Conservation (phyloP, 2,113 vertebrate species). For the Phalacrocorax carbo region DNA sequence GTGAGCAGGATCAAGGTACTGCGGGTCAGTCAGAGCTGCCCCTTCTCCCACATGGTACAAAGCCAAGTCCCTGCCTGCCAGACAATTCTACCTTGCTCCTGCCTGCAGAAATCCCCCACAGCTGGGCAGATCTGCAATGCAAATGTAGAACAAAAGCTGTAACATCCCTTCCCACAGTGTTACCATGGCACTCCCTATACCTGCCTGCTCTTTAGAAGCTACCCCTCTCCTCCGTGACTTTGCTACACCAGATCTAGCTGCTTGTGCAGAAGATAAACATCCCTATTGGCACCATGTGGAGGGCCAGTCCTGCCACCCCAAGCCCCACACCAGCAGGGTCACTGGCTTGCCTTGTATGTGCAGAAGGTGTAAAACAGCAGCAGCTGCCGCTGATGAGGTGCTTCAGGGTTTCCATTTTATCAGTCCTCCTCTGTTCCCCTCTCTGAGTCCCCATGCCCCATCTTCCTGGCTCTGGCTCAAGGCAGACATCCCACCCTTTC, state of each 20-base stretch:
- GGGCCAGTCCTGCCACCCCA: background rate
- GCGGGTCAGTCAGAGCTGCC: background rate
- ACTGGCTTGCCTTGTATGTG: too few relatives aligned
- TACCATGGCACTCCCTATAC: constrained; percentile 34
- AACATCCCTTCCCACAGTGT: constrained; percentile 6
- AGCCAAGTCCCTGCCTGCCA: background rate
- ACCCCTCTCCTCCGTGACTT: background rate
- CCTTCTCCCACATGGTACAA: background rate
- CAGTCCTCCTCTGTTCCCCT: accelerated
- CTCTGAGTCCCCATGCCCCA: background rate
- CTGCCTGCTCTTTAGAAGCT: background rate
- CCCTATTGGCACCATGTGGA: background rate
- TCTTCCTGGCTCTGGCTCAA: background rate
- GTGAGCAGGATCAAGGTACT: background rate
- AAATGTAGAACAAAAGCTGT: constrained; percentile 1
- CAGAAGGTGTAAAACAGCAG: background rate
- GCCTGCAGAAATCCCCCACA: background rate
- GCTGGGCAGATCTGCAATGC: constrained; percentile 27
- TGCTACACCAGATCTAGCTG: background rate
- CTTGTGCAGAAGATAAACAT: accelerated
- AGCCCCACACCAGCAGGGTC: background rate
- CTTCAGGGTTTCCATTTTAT: background rate
- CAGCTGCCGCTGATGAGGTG: background rate
- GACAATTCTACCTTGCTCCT: background rate
- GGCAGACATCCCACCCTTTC: background rate